Evolutionary conservation across 2,797 vertebrate species (phyloP), one percentile per base, ranked within the genome.

Genomic region (Clarias fuscus): DNA sequence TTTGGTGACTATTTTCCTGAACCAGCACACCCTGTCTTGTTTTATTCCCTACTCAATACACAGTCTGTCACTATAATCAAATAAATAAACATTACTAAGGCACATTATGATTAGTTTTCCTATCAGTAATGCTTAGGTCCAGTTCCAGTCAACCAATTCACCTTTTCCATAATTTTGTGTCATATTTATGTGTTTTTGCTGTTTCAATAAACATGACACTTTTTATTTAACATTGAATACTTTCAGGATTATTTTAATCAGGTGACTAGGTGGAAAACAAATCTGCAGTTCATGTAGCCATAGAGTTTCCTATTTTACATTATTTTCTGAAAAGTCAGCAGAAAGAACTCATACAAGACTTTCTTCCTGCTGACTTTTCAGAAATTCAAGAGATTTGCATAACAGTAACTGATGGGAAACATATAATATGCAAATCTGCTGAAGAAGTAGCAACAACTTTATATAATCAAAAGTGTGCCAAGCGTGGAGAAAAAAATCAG

Each of bases 381-480:
- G 79, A 53, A 82, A 30, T 48, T 65, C 24, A 18, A 2, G 24
- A 81, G 24, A 81, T 81, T 67, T 82, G 64, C 62, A 82, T 82
- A 82, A 67, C 40, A 82, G 40, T 53, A 67, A 67, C 40, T 67
- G 79, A 82, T 30, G 79, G 64, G 64, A 48, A 68, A 33, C 56
- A 68, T 85, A 58, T 59, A 58, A 83, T 43, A 72, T 40, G 70
- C 53, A 84, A 40, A 84, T 84, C 56, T 75, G 67, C 62, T 67
- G 62, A 53, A 68, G 79, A 33, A 13, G 40, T 20, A 40, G 59
- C 37, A 64, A 43, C 37, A 80, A 64, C 61, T 0, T 48, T n/a
- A 48, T 43, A 43, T 67, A 15, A 80, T 80, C 22, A 48, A n/a
- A 43, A 43, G 30, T 62, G 77, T 40, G 59, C 33, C 15, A 62